phyloP scores from a whole-genome alignment of 2,797 vertebrate genomes.

The Cynodonichthys magdalenae region DNA sequence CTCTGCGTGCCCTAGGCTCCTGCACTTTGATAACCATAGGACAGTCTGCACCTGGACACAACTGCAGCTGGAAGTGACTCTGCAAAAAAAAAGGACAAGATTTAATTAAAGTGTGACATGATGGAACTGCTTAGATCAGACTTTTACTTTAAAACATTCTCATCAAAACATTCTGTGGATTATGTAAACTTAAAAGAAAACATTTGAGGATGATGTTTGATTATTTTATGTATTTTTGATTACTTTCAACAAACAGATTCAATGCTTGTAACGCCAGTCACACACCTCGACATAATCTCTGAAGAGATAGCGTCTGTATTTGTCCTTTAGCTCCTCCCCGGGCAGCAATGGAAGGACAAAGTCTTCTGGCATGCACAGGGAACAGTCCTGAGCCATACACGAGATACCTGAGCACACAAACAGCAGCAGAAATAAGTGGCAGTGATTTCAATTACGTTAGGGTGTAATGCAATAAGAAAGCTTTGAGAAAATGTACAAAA shows the following conservation, averaged over 20 bases:
- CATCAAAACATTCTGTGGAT: background rate
- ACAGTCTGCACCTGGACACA: slow-evolving; percentile 97
- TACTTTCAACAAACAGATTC: slow-evolving; percentile 8
- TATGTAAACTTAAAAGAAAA: background rate
- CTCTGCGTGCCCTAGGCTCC: slow-evolving; percentile 94
- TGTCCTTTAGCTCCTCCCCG: slow-evolving; percentile 96
- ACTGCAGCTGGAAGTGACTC: slow-evolving; percentile 98
- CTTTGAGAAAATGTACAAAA: no score
- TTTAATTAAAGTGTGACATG: background rate
- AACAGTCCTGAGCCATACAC: slow-evolving; percentile 99
- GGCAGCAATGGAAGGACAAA: slow-evolving; percentile 95
- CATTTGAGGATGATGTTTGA: background rate
- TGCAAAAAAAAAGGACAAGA: slow-evolving; percentile 14
- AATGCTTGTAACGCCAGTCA: slow-evolving; percentile 5
- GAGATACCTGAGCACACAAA: slow-evolving; percentile 87
- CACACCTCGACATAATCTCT: slow-evolving; percentile 96
- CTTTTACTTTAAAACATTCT: background rate
- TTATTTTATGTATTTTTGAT: background rate
- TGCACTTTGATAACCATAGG: slow-evolving; percentile 98
- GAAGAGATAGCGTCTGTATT: slow-evolving; percentile 99
- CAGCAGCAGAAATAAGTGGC: background rate
- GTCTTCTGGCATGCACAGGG: slow-evolving; percentile 94
- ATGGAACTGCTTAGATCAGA: background rate
- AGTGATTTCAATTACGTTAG: background rate
- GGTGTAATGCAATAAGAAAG: background rate